A percentile compares a stretch with the other conserved stretches of the same genome.
Conservation (phyloP, 2,888 invertebrate species). For the Eupithecia pulchellata region DNA sequence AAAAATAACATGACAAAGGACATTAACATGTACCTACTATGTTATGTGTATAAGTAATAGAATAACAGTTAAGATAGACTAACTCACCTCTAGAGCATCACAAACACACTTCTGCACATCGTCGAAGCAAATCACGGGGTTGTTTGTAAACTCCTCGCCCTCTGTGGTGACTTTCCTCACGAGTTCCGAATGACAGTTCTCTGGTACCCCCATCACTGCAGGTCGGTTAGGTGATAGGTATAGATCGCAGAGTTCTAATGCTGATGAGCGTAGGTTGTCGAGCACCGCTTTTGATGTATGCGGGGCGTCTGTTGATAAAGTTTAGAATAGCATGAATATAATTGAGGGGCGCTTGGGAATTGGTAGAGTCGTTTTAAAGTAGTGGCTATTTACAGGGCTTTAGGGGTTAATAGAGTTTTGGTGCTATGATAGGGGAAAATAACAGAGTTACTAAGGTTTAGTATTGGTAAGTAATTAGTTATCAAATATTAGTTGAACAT, state of each 20-base stretch:
- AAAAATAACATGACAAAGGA: no score
- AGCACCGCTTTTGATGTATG: conserved; percentile 74
- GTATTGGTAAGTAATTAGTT: neutral
- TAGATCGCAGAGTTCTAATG: conserved; percentile 73
- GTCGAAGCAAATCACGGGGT: conserved; percentile 92
- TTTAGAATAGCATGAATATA: neutral
- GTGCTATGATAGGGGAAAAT: neutral
- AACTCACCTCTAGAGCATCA: conserved; percentile 82
- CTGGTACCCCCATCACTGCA: conserved; percentile 67
- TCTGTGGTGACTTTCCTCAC: conserved; percentile 78
- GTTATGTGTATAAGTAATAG: no score
- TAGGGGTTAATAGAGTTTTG: neutral
- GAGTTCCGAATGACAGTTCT: conserved; percentile 70
- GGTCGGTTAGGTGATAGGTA: conserved; percentile 71
- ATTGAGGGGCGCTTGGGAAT: neutral
- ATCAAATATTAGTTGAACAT: neutral
- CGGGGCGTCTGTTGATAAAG: conserved; percentile 59
- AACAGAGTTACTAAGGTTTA: neutral
- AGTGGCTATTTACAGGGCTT: neutral
- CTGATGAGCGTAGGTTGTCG: conserved; percentile 75
- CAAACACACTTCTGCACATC: conserved; percentile 90
- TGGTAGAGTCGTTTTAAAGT: neutral
- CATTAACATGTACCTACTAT: no score
- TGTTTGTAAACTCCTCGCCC: conserved; percentile 74
- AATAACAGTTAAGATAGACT: neutral